A percentile compares a stretch with the other conserved stretches of the same genome.
These are phyloP conservation scores for Xiphias gladius DNA, from an alignment of 2,113 vertebrate species.

Conservation along the genomic window DNA sequence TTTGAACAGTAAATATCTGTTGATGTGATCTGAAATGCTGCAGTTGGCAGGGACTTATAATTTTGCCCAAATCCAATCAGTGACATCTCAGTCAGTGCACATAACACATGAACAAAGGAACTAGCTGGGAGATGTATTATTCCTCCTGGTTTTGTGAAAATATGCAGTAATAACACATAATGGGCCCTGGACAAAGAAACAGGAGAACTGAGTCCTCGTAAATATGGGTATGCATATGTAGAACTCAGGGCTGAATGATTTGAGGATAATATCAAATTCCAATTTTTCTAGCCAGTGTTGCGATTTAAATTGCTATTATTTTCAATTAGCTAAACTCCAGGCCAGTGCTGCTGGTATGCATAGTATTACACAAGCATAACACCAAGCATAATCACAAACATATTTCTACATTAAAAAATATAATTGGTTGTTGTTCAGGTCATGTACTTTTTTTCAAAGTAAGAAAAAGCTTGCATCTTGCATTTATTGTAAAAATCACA, in stretches of 20 bases:
- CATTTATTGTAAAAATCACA: no score
- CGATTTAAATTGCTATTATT: not conserved
- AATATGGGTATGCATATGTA: not conserved
- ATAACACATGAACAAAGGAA: constrained; percentile 18
- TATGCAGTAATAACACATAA: constrained; percentile 10
- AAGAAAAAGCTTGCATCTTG: no score
- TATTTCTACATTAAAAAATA: not conserved
- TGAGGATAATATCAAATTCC: not conserved
- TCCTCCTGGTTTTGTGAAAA: constrained; percentile 22
- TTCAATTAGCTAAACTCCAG: not conserved
- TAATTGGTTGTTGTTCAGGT: no score
- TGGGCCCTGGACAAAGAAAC: constrained; percentile 4
- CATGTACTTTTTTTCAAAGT: no score
- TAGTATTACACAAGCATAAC: not conserved
- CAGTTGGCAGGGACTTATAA: not conserved
- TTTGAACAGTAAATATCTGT: not conserved
- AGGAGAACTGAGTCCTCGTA: not conserved
- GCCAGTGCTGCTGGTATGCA: not conserved
- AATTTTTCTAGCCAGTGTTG: not conserved
- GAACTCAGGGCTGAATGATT: not conserved
- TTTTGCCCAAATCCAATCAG: not conserved
- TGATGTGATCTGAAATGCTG: not conserved
- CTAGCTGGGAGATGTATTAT: not conserved
- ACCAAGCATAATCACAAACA: not conserved
- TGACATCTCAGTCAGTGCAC: not conserved